A percentile compares a stretch with the other conserved stretches of the same genome.
These are phyloP conservation scores for Xanthia togata DNA, from an alignment of 2,888 invertebrate genomes.

Conservation along the genomic window DNA sequence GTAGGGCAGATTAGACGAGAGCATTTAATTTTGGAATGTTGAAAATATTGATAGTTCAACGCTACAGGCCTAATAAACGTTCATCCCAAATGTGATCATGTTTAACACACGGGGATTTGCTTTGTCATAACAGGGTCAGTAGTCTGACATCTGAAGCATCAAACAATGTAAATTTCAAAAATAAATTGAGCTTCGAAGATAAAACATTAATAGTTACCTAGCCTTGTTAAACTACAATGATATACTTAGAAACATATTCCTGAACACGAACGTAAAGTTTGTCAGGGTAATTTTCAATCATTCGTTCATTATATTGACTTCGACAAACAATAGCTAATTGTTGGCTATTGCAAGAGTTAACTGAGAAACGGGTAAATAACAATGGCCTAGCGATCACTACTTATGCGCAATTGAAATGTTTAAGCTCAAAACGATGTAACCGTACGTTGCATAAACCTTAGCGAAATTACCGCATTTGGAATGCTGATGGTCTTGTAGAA, in stretches of 20 bases:
- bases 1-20: too few relatives aligned
- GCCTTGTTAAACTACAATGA: constrained; percentile 20
- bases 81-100: background rate
- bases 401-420: constrained; percentile 63
- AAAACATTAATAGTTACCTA: background rate
- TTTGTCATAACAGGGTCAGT: background rate
- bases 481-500: constrained; percentile 32
- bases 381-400: constrained; percentile 62
- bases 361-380: constrained; percentile 63
- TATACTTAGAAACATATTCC: constrained; percentile 53
- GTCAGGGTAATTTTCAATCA: constrained; percentile 63
- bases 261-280: constrained; percentile 59
- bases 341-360: constrained; percentile 63
- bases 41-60: background rate
- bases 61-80: background rate
- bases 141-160: background rate
- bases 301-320: constrained; percentile 63
- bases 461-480: constrained; percentile 45
- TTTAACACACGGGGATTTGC: background rate
- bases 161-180: background rate
- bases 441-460: constrained; percentile 49
- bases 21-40: background rate
- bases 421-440: constrained; percentile 61
- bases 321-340: constrained; percentile 68
- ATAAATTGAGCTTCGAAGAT: background rate